Percentiles rank a stretch among this genome's conserved stretches.
Conservation (phyloP, 2,113 vertebrate genomes). For the Campylomormyrus tamandua region DNA sequence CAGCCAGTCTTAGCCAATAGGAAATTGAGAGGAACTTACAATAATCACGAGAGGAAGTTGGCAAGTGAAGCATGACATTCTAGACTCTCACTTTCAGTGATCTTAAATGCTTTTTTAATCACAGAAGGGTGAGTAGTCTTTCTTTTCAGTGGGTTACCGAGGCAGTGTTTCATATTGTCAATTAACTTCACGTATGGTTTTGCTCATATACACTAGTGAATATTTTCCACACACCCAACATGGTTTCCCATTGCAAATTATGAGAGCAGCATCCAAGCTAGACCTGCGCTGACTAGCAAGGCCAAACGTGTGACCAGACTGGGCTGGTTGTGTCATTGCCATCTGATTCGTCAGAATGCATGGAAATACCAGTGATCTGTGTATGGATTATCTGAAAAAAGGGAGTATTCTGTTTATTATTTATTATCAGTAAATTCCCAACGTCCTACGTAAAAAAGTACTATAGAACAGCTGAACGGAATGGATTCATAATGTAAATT, state of each 20-base stretch:
- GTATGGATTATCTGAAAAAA: background rate
- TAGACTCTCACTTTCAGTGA: background rate
- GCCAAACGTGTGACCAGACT: background rate
- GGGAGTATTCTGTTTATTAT: background rate
- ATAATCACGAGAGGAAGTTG: background rate
- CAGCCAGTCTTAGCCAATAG: background rate
- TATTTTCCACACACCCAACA: background rate
- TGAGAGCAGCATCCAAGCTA: background rate
- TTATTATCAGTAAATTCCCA: background rate
- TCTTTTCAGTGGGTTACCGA: background rate
- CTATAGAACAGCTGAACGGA: background rate
- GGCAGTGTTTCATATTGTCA: background rate
- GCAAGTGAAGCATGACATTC: background rate
- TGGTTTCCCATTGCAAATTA: background rate
- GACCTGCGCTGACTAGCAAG: background rate
- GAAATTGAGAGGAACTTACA: background rate
- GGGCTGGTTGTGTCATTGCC: background rate
- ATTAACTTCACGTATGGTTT: background rate
- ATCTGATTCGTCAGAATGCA: background rate
- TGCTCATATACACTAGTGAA: background rate
- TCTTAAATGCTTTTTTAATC: background rate
- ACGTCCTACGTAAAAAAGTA: background rate
- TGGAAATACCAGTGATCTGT: background rate
- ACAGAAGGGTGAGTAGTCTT: no score
- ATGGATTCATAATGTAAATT: background rate